Base-by-base conservation (phyloP, 2,113 vertebrate species). In the Pelecanoides urinatrix region DNA sequence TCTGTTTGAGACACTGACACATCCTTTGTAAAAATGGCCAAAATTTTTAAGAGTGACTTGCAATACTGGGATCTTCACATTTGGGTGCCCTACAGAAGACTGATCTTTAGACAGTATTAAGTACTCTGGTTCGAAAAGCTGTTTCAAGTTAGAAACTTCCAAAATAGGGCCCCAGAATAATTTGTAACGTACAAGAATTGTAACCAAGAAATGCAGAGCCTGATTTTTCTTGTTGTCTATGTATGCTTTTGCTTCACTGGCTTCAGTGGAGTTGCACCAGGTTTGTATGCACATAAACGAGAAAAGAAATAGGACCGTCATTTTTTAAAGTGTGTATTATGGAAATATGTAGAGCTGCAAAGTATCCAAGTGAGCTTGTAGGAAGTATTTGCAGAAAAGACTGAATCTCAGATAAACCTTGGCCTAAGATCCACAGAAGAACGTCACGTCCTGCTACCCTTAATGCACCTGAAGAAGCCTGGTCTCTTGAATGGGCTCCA, bases 11-110 rank as follows among this genome's bases (percentile, higher is more conserved):
- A 92, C 70, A 73, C 56, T 75, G 92, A 79, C 91, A 93, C 58
- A 95, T 94, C 86, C 86, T 93, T 97, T 97, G 94, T 94, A 97
- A 95, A 95, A 94, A 95, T 89, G 87, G 90, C 91, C 89, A 95
- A 92, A 83, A 88, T 92, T 96, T 96, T 94, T 68, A 76, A 80
- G 87, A 94, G 44, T 74, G 76, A 89, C 90, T 93, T 89, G 77
- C 76, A 86, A 74, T 84, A 68, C 36, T 66, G 72, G 73, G 66
- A 75, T 81, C 29, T 71, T 88, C 71, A 38, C 40, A 90, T 92
- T 30, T 78, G 73, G 49, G 73, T 92, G 70, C 76, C 78, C 74
- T 95, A 27, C 65, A 84, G 75, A 94, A 95, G 82, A 83, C 75
- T 84, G 38, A 81, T 95, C 72, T 77, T 88, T 58, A 94, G 93